Percentiles rank a stretch among this genome's conserved stretches.
phyloP scores from a whole-genome alignment of 2,797 vertebrate species.

The Pipistrellus kuhlii region DNA sequence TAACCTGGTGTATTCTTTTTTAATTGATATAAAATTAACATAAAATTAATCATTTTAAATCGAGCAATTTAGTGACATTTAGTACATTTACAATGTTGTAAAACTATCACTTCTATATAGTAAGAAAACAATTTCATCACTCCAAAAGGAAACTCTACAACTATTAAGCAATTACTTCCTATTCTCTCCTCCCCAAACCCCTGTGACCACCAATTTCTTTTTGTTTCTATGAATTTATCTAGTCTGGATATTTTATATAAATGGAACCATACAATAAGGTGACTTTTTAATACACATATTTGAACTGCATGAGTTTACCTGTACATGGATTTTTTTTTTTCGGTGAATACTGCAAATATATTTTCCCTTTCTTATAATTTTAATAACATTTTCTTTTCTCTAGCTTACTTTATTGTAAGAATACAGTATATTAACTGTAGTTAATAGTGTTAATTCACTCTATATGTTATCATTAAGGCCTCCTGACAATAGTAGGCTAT shows the following conservation, averaged over 20 bases:
- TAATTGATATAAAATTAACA: neutral
- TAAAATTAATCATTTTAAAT: constrained; percentile 49
- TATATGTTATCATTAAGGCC: neutral
- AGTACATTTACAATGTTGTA: neutral
- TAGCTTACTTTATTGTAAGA: neutral
- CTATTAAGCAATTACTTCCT: neutral
- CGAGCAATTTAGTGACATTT: neutral
- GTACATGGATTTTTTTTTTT: neutral
- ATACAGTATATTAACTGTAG: neutral
- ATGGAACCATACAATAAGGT: neutral
- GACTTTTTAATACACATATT: neutral
- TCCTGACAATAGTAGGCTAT: neutral
- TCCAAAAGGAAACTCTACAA: neutral
- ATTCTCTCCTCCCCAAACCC: neutral
- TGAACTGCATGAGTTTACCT: neutral
- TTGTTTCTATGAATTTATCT: neutral
- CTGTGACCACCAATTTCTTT: neutral
- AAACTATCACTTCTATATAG: neutral
- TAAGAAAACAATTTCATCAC: constrained; percentile 4
- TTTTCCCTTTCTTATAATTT: neutral
- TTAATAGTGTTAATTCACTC: neutral
- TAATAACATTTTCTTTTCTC: neutral
- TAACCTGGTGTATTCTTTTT: neutral
- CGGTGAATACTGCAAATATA: neutral
- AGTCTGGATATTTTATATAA: constrained; percentile 15